These are phyloP conservation scores for Phalacrocorax pelagicus DNA, from an alignment of 2,113 vertebrate species.

Conservation along the genomic window DNA sequence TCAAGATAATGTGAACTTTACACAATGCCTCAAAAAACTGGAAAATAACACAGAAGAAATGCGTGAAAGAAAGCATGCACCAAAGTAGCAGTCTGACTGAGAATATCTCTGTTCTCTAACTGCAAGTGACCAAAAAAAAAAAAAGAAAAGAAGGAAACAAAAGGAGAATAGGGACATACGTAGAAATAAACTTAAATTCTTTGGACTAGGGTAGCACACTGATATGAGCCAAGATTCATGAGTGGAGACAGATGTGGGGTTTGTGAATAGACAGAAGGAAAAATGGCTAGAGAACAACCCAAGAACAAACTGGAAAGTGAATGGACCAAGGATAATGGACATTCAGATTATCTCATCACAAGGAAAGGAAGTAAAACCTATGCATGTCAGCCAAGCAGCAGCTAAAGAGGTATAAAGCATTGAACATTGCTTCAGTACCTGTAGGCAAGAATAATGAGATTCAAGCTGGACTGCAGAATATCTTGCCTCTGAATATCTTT, in stretches of 20 bases:
- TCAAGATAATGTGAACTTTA: background rate
- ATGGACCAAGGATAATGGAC: background rate
- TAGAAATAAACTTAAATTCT: background rate
- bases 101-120: background rate
- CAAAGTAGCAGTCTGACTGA: background rate
- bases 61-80: background rate
- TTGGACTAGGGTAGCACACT: background rate
- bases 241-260: background rate
- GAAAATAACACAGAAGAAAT: background rate
- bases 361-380: background rate
- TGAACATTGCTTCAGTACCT: background rate
- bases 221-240: background rate
- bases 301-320: background rate
- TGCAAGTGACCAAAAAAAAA: background rate
- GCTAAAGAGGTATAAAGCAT: background rate
- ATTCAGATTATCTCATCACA: background rate
- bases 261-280: background rate
- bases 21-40: background rate
- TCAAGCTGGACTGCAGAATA: background rate
- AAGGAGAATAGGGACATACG: background rate
- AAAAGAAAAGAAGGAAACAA: background rate
- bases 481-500: background rate
- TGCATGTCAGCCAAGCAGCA: background rate
- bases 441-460: background rate
- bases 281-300: background rate